Base-by-base conservation (phyloP, 2,113 vertebrate genomes). In the Oncorhynchus masou region DNA sequence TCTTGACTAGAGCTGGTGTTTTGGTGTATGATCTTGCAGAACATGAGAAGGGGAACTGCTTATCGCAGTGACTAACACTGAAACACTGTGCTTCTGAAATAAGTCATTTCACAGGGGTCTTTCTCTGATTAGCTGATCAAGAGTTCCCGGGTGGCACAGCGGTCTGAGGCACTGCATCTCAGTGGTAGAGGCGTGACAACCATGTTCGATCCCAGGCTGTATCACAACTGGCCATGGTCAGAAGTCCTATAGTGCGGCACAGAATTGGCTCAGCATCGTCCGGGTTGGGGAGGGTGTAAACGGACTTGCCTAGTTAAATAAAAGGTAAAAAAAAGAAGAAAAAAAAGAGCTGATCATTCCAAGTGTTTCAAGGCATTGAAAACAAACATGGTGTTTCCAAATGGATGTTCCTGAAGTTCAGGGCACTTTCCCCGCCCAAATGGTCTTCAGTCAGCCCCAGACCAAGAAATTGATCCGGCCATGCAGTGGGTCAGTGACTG, bases 11-110 rank as follows among this genome's bases (percentile, higher is more conserved):
- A 24, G 59, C 59, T 62, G 59, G n/a, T 62, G 59, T 62, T 85
- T 82, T 83, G 81, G 79, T 76, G 73, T 68, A 73, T 57, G 68
- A 24, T 75, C 79, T 16, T n/a, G 20, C 45, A 9, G 2, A 62
- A n/a, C 2, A n/a, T 62, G 16, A 13, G 22, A 62, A 62, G 59
- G 59, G 59, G n/a, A 13, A 62, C 24, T 11, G 16, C n/a, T 7
- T 57, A 16, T 16, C 54, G 20, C 54, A 57, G 39, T 45, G 39
- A 45, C 5, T 54, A 15, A 3, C 16, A 54, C 51, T 15, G 19
- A 62, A 62, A 62, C 59, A 62, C 19, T 62, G n/a, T 62, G n/a
- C 59, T 22, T 60, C 59, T 62, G 59, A 62, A 62, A 22, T 62
- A 2, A 8, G 19, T 22, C 7, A 0, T 5, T n/a, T 60, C 59